These are phyloP conservation scores for Hesperophylax magnus DNA, from an alignment of 1,140 invertebrate genomes.

Conservation along the genomic window DNA sequence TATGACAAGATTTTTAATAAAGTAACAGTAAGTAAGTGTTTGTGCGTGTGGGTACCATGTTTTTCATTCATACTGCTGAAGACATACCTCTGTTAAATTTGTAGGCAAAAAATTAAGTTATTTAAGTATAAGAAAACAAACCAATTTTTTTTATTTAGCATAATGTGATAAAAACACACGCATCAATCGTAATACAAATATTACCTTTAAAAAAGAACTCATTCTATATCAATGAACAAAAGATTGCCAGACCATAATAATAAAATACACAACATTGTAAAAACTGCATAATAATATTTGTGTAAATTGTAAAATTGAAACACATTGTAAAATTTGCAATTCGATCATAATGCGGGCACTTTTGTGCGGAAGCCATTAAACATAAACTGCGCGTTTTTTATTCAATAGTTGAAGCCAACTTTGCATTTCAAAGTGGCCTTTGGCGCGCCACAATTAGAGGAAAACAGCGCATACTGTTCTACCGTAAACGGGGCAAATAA, in stretches of 20 bases:
- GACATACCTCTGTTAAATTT: no score
- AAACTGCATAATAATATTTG: neutral
- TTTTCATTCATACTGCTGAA: no score
- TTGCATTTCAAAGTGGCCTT: conserved; percentile 16
- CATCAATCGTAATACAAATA: no score
- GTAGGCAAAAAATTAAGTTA: no score
- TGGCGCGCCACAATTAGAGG: neutral
- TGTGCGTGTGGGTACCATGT: no score
- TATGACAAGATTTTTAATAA: no score
- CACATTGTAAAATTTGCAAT: conserved; percentile 42
- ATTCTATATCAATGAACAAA: neutral
- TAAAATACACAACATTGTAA: neutral
- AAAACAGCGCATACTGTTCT: neutral
- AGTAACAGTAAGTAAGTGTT: no score
- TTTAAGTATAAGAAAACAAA: no score
- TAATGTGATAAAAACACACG: no score
- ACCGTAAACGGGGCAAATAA: neutral
- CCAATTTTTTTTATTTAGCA: no score
- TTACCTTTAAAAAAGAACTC: neutral
- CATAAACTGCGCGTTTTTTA: conserved; percentile 32
- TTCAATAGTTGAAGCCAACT: conserved; percentile 11
- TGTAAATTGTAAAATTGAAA: conserved; percentile 37
- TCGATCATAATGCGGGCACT: conserved; percentile 24
- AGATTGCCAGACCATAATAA: neutral
- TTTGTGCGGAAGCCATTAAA: conserved; percentile 43